A percentile compares a stretch with the other conserved stretches of the same genome.
Conservation (phyloP, 2,797 vertebrate genomes). For the Poecilia wingei region DNA sequence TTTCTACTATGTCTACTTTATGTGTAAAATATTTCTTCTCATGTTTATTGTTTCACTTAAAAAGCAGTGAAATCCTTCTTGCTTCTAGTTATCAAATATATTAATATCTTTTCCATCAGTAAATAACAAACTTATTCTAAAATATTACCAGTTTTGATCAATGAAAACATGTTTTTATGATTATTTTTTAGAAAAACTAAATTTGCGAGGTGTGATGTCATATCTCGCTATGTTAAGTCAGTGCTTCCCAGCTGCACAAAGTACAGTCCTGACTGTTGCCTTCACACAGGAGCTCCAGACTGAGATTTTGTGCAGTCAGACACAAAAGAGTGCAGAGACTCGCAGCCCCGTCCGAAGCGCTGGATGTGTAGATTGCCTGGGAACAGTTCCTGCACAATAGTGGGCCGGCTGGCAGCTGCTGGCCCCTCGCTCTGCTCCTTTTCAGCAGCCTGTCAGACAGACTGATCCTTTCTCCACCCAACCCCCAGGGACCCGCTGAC, state of each 20-base stretch:
- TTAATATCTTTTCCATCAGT: neutral
- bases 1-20: neutral
- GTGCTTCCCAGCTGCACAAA: neutral
- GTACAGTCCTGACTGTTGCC: neutral
- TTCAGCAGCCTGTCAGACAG: conserved; percentile 75
- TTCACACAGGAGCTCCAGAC: conserved; percentile 6
- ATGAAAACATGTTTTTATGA: neutral
- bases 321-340: conserved; percentile 71
- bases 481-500: conserved; percentile 67
- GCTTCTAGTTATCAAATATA: neutral
- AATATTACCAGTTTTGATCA: neutral
- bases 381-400: conserved; percentile 77
- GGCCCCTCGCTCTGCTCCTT: conserved; percentile 68
- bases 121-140: neutral
- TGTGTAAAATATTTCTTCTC: neutral
- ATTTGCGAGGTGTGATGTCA: neutral
- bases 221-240: neutral
- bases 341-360: conserved; percentile 59
- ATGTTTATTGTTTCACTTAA: neutral
- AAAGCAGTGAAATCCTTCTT: neutral
- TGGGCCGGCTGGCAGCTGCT: conserved; percentile 73
- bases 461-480: conserved; percentile 68
- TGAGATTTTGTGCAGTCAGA: conserved; percentile 58
- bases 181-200: neutral
- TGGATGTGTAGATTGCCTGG: conserved; percentile 69